A percentile compares a stretch with the other conserved stretches of the same genome.
phyloP scores from a whole-genome alignment of 2,888 invertebrate genomes.

The Parapristionchus giblindavisi region DNA sequence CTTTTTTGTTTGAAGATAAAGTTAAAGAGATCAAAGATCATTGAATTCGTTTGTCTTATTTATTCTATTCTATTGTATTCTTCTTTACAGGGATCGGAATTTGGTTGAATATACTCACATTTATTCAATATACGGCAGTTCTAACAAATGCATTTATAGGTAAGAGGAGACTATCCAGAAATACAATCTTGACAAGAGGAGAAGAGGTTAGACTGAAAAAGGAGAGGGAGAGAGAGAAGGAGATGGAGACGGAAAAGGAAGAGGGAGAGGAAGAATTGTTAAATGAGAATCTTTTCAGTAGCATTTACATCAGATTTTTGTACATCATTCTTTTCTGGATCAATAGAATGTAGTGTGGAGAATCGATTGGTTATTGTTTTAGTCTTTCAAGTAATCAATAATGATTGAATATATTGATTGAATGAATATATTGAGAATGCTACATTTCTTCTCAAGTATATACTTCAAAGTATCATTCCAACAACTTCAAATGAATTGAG shows the following conservation, averaged over 20 bases:
- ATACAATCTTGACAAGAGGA: too few relatives aligned
- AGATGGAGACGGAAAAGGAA: background rate
- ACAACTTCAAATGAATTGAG: slow-evolving; percentile 48
- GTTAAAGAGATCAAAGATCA: too few relatives aligned
- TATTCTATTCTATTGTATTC: background rate
- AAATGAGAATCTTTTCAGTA: slow-evolving; percentile 48
- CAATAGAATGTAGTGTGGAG: slow-evolving; percentile 47
- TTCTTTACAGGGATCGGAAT: slow-evolving; percentile 69
- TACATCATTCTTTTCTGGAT: slow-evolving; percentile 45
- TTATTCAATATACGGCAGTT: slow-evolving; percentile 72
- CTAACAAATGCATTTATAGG: slow-evolving; percentile 73
- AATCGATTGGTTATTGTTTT: slow-evolving; percentile 42
- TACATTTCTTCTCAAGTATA: slow-evolving; percentile 51
- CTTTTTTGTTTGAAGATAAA: too few relatives aligned
- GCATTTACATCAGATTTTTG: slow-evolving; percentile 68
- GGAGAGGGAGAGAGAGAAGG: too few relatives aligned
- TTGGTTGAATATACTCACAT: slow-evolving; percentile 72
- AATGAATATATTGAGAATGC: slow-evolving; percentile 55
- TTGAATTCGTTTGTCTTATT: background rate
- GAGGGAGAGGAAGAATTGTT: background rate
- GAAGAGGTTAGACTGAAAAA: too few relatives aligned
- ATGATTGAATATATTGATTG: too few relatives aligned
- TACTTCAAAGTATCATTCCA: slow-evolving; percentile 52
- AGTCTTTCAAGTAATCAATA: slow-evolving; percentile 23
- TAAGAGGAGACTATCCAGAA: too few relatives aligned